Evolutionary conservation across 2,888 invertebrate genomes (phyloP), one percentile per base, ranked within the genome.

Genomic region (Orthonychiurus folsomi): DNA sequence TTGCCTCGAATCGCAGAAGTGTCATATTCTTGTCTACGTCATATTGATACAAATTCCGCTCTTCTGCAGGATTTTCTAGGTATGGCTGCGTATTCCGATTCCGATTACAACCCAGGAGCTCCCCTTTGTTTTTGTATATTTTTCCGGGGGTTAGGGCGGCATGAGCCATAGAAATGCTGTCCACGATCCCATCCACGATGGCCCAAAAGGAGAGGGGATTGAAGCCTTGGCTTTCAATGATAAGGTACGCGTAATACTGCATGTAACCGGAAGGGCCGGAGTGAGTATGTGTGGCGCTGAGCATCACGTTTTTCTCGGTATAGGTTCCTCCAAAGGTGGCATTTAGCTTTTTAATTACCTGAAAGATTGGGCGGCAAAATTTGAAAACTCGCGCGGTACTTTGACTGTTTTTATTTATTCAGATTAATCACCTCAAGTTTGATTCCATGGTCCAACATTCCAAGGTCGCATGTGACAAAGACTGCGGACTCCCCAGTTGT

Each of bases 231-330:
- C 56, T 60, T 26, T 60, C 65, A 54, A 62, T 60, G 12, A 59
- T 27, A 27, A 60, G 53, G 28, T 61, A 59, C 5, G 64, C 59
- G 27, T 26, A 57, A 21, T 61, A 62, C 48, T 63, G 61, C 62
- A 66, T 62, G 60, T 50, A 63, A 2, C 66, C 66, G 1, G 63
- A 61, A 20, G 93, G 90, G 0, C 86, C 85, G 21, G 89, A 87
- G 77, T 94, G 94, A 0, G 92, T 88, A 78, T 94, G 94, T 0
- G 91, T 93, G 0, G 88, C 91, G 75, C 90, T 90, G 59, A 95
- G 80, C 75, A 91, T 86, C 5, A 95, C 83, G 76, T 95, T 95
- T 26, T 84, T 80, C 50, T 85, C 84, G 0, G 79, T 84, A 77
- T 93, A 95, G 1, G 84, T 70, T 21, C 81, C 74, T 0, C 86